Conservation (phyloP, 2,797 vertebrate species). For the Sebastes trivittatus region DNA sequence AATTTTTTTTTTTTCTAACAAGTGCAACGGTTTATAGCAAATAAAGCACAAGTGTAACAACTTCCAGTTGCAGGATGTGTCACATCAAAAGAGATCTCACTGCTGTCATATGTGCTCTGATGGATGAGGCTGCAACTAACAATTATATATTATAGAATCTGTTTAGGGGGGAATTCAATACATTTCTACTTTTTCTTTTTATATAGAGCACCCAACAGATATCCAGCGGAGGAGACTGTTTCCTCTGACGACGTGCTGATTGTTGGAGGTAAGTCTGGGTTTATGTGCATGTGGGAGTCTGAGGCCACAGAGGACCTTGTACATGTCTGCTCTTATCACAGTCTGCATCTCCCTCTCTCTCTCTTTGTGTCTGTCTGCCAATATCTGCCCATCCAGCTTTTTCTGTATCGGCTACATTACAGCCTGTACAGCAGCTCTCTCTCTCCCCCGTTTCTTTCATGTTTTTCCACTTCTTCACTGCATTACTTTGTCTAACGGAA, state of each 20-base stretch:
- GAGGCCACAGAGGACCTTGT: slow-evolving; percentile 61
- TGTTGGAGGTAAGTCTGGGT: slow-evolving; percentile 35
- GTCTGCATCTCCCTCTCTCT: slow-evolving; percentile 27
- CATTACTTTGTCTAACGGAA: slow-evolving; percentile 15
- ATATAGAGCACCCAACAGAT: not conserved
- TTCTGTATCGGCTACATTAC: slow-evolving; percentile 14
- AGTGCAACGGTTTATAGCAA: not conserved
- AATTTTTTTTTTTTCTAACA: not conserved
- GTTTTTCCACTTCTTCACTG: not conserved
- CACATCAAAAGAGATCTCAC: not conserved
- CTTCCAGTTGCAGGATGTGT: not conserved
- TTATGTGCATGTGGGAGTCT: slow-evolving; percentile 32
- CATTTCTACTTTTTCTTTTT: not conserved
- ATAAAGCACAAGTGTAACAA: not conserved
- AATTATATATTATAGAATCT: not conserved
- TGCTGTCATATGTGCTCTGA: not conserved
- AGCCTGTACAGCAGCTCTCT: slow-evolving; percentile 5
- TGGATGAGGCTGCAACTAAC: not conserved
- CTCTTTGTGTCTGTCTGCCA: slow-evolving; percentile 33
- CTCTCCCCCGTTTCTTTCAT: not conserved
- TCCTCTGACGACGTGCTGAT: slow-evolving; percentile 4
- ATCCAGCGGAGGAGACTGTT: not conserved
- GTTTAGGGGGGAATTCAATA: not conserved
- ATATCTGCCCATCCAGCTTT: slow-evolving; percentile 45
- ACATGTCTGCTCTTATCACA: slow-evolving; percentile 69